These are phyloP conservation scores for Aldrovandia affinis DNA, from an alignment of 2,797 vertebrate genomes.

Conservation along the genomic window DNA sequence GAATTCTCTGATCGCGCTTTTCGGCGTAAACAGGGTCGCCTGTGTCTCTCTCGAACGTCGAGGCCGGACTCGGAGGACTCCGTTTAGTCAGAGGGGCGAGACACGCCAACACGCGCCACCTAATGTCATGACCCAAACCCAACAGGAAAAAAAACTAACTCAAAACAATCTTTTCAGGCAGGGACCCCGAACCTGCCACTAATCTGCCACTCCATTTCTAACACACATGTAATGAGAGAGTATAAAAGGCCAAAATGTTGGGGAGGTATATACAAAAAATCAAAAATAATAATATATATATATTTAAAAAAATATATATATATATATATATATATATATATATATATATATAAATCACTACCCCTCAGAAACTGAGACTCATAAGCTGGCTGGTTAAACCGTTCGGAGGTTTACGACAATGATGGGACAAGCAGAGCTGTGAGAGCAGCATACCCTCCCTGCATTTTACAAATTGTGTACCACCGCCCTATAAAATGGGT, in stretches of 20 bases:
- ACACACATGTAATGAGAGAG: slow-evolving; percentile 48
- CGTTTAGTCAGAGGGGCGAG: slow-evolving; percentile 54
- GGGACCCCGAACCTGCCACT: slow-evolving; percentile 42
- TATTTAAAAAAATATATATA: slow-evolving; percentile 12
- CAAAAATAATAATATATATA: slow-evolving; percentile 41
- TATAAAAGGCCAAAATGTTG: slow-evolving; percentile 24
- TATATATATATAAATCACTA: slow-evolving; percentile 37
- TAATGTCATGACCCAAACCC: slow-evolving; percentile 38
- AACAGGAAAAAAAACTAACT: slow-evolving; percentile 28
- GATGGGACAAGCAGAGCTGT: slow-evolving; percentile 42
- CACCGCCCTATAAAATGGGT: slow-evolving; percentile 73
- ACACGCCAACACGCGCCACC: slow-evolving; percentile 42
- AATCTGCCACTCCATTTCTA: slow-evolving; percentile 45
- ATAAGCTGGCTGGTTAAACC: background rate
- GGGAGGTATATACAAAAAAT: too few species aligned
- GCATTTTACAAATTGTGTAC: slow-evolving; percentile 66
- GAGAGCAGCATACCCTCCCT: slow-evolving; percentile 35
- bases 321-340: too few species aligned
- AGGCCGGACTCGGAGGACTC: slow-evolving; percentile 52
- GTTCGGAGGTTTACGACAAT: slow-evolving; percentile 49
- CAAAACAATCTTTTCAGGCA: slow-evolving; percentile 40
- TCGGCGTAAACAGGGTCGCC: slow-evolving; percentile 55
- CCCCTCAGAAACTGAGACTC: slow-evolving; percentile 30
- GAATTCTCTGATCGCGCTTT: slow-evolving; percentile 38
- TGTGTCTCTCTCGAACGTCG: slow-evolving; percentile 50